These are phyloP conservation scores for Climacteris rufus DNA, from an alignment of 2,113 vertebrate genomes.

Conservation along the genomic window DNA sequence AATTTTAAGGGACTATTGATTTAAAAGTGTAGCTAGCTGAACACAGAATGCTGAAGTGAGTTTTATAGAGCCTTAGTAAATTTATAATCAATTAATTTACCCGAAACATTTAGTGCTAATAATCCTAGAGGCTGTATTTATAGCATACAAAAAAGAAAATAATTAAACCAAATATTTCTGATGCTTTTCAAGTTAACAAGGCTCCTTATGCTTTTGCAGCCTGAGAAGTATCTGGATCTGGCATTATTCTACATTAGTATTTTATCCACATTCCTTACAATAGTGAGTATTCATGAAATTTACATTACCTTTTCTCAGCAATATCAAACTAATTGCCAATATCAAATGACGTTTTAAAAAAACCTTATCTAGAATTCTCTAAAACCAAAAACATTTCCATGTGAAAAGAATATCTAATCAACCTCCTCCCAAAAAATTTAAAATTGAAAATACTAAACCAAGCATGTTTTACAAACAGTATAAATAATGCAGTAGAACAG, in stretches of 20 bases:
- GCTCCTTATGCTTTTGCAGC: not conserved
- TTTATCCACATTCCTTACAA: slow-evolving; percentile 34
- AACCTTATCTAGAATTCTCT: not conserved
- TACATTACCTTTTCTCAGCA: slow-evolving; percentile 39
- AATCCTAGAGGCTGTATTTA: not conserved
- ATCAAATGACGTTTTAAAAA: slow-evolving; percentile 19
- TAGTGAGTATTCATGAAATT: slow-evolving; percentile 35
- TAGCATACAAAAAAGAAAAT: not conserved
- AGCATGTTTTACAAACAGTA: not conserved
- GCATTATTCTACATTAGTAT: slow-evolving; percentile 25
- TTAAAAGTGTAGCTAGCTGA: not conserved
- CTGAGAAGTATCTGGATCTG: not conserved
- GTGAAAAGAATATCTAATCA: slow-evolving; percentile 4
- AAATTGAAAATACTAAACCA: not conserved
- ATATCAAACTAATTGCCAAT: slow-evolving; percentile 19
- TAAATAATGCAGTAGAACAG: slow-evolving; percentile 40
- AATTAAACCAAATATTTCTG: not conserved
- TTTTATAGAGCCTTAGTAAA: not conserved
- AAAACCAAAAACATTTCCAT: not conserved
- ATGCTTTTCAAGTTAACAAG: not conserved
- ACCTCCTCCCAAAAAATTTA: not conserved
- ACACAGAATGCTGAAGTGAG: not conserved
- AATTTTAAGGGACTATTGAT: not conserved
- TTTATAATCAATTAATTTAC: not conserved
- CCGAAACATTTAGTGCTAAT: not conserved